A percentile compares a stretch with the other conserved stretches of the same genome.
Evolutionary conservation across 92 coral and sea anemone genomes (phyloP).

Genomic region (Epizoanthus ramosus): DNA sequence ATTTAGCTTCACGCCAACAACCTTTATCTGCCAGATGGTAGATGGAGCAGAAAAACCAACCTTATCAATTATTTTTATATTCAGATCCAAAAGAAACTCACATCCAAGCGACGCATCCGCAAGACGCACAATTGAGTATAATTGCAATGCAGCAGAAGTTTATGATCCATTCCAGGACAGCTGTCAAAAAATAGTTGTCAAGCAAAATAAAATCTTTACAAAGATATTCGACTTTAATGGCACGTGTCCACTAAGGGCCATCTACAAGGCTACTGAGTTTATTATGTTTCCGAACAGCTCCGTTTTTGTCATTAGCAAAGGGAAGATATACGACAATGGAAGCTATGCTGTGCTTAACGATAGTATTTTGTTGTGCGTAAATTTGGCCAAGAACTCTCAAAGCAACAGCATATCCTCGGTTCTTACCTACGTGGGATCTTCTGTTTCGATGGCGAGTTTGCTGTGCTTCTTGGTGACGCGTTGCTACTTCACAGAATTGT

Average conservation of each 20-base stretch:
- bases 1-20: not conserved
- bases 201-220: too few species aligned
- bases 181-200: not conserved
- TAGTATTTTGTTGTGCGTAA: too few species aligned
- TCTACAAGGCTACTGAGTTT: not conserved
- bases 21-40: not conserved
- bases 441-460: too few species aligned
- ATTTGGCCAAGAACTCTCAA: not conserved
- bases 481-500: not conserved
- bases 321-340: too few species aligned
- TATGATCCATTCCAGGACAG: constrained; percentile 6
- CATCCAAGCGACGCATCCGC: not conserved
- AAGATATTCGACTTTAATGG: not conserved
- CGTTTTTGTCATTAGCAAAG: not conserved
- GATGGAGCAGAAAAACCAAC: not conserved
- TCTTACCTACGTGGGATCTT: too few species aligned
- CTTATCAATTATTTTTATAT: not conserved
- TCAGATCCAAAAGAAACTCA: not conserved
- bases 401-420: too few species aligned
- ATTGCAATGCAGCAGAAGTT: too few species aligned
- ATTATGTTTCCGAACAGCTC: not conserved
- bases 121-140: not conserved
- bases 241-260: not conserved
- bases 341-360: not conserved
- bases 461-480: too few species aligned